phyloP scores from a whole-genome alignment of 2,113 vertebrate species.

The Silurus asotus region DNA sequence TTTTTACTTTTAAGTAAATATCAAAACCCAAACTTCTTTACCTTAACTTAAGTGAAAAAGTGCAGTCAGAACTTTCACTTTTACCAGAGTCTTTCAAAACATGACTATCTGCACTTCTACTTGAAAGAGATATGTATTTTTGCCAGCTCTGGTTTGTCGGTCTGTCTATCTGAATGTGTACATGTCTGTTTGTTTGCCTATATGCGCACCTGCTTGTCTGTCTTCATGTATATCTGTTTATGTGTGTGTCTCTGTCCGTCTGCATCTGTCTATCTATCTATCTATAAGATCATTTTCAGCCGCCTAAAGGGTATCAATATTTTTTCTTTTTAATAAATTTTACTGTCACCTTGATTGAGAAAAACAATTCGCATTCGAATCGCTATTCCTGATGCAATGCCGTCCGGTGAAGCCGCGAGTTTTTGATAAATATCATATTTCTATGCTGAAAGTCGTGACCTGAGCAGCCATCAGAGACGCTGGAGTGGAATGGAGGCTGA shows the following conservation, averaged over 20 bases:
- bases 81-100: no score
- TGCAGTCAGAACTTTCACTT: no score
- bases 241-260: neutral
- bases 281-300: no score
- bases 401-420: neutral
- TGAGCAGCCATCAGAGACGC: neutral
- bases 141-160: no score
- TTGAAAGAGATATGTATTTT: no score
- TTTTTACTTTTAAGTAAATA: no score
- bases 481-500: neutral
- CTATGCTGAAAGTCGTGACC: constrained; percentile 11
- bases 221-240: neutral
- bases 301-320: neutral
- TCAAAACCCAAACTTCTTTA: no score
- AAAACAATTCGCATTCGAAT: neutral
- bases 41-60: no score
- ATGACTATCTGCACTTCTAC: no score
- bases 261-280: neutral
- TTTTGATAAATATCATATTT: constrained; percentile 33
- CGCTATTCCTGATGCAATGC: no score
- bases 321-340: neutral
- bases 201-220: no score
- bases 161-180: neutral
- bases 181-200: no score
- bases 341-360: neutral